A percentile compares a stretch with the other conserved stretches of the same genome.
phyloP scores from a whole-genome alignment of 2,113 vertebrate species.

The Cettia cetti region DNA sequence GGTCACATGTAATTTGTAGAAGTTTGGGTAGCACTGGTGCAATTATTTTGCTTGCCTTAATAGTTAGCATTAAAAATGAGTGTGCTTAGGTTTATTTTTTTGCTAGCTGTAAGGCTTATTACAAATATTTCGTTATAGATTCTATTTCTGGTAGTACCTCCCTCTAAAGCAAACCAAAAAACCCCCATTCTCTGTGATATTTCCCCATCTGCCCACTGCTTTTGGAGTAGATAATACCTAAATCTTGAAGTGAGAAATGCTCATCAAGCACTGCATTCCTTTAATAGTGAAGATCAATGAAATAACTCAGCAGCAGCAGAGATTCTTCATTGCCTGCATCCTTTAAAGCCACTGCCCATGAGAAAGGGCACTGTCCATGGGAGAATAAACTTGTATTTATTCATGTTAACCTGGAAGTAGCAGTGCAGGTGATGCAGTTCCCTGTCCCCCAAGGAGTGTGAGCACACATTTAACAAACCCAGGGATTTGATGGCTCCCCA shows the following conservation, averaged over 20 bases:
- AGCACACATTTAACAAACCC: background rate
- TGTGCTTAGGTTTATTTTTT: background rate
- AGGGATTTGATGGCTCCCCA: background rate
- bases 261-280: background rate
- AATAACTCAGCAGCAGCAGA: background rate
- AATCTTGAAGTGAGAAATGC: background rate
- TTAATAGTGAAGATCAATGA: background rate
- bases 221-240: background rate
- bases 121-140: background rate
- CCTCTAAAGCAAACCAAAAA: background rate
- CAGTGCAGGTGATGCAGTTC: background rate
- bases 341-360: background rate
- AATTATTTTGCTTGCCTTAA: background rate
- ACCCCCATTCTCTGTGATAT: accelerated
- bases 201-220: background rate
- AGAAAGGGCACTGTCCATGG: accelerated
- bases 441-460: background rate
- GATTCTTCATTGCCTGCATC: background rate
- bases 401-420: background rate
- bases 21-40: background rate
- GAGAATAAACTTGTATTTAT: background rate
- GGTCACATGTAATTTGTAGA: background rate
- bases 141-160: background rate
- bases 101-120: background rate
- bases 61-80: background rate